A percentile compares a stretch with the other conserved stretches of the same genome.
Conservation (phyloP, 37 sponge, comb jelly and placozoan species). For the Aplysina aerophoba region DNA sequence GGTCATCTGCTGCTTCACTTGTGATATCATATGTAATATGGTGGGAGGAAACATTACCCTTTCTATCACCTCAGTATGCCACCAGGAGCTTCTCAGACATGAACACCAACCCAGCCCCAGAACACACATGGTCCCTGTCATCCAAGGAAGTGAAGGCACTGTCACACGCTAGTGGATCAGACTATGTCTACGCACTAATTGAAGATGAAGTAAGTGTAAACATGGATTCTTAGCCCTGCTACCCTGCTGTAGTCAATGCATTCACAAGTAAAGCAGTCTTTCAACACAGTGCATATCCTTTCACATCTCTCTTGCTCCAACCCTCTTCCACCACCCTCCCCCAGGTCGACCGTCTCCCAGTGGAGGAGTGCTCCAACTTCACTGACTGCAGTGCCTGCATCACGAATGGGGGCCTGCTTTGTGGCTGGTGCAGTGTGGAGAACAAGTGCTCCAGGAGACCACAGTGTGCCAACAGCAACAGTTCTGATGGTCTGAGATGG, state of each 20-base stretch:
- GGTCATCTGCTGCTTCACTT: too few relatives aligned
- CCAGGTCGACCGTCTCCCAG: conserved; percentile 51
- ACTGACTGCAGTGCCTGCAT: conserved; percentile 53
- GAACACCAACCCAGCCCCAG: not conserved
- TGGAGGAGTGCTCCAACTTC: conserved; percentile 56
- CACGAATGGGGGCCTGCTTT: conserved; percentile 39
- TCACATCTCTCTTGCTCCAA: not conserved
- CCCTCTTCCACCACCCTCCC: not conserved
- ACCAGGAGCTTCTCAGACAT: too few relatives aligned
- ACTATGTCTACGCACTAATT: conserved; percentile 51
- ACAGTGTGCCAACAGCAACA: conserved; percentile 62
- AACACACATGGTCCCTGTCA: conserved; percentile 31
- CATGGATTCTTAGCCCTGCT: not conserved
- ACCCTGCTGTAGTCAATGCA: not conserved
- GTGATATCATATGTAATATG: too few relatives aligned
- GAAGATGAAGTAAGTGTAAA: conserved; percentile 31
- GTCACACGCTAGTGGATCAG: conserved; percentile 45
- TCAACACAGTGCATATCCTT: not conserved
- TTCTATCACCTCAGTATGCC: too few relatives aligned
- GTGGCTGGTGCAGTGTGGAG: conserved; percentile 93
- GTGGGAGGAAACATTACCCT: too few relatives aligned
- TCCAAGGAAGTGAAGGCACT: conserved; percentile 36
- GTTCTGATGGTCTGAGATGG: conserved; percentile 13
- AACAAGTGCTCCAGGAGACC: conserved; percentile 79
- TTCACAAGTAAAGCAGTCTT: not conserved